phyloP scores from a whole-genome alignment of 2,888 invertebrate species.

The Pharmacophagus antenor region DNA sequence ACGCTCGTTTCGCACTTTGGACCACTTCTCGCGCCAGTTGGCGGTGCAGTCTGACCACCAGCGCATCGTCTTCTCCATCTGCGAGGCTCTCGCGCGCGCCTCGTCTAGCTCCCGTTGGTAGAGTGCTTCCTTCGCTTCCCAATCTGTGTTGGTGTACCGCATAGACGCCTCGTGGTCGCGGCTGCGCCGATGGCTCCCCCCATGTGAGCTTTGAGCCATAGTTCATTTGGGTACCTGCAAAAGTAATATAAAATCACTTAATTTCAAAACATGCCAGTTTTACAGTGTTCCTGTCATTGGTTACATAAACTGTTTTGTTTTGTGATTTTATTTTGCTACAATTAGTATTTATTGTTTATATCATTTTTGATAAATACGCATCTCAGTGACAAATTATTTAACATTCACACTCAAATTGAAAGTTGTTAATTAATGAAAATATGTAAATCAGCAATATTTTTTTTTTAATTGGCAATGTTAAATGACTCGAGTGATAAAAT shows the following conservation, averaged over 20 bases:
- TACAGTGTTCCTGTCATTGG: too few species aligned
- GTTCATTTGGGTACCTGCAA: slow-evolving; percentile 48
- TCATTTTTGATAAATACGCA: too few species aligned
- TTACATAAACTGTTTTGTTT: neutral
- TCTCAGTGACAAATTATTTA: too few species aligned
- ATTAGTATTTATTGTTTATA: too few species aligned
- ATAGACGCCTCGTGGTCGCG: slow-evolving; percentile 84
- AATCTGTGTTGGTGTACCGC: slow-evolving; percentile 86
- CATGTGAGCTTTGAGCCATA: slow-evolving; percentile 85
- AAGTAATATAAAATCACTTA: neutral
- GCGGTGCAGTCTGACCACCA: slow-evolving; percentile 99
- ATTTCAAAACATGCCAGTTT: neutral
- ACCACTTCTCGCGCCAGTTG: slow-evolving; percentile 98
- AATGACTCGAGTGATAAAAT: neutral
- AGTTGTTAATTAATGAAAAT: too few species aligned
- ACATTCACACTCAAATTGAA: too few species aligned
- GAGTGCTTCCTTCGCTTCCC: slow-evolving; percentile 89
- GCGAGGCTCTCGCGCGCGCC: slow-evolving; percentile 94
- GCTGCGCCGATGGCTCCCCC: slow-evolving; percentile 82
- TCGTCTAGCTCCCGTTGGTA: slow-evolving; percentile 92
- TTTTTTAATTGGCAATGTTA: too few species aligned
- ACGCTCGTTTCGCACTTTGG: slow-evolving; percentile 93
- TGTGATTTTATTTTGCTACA: too few species aligned
- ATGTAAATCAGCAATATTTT: too few species aligned
- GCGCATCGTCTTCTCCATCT: slow-evolving; percentile 99